These are phyloP conservation scores for Lottia scabra DNA, from an alignment of 2,888 invertebrate species.

Conservation along the genomic window DNA sequence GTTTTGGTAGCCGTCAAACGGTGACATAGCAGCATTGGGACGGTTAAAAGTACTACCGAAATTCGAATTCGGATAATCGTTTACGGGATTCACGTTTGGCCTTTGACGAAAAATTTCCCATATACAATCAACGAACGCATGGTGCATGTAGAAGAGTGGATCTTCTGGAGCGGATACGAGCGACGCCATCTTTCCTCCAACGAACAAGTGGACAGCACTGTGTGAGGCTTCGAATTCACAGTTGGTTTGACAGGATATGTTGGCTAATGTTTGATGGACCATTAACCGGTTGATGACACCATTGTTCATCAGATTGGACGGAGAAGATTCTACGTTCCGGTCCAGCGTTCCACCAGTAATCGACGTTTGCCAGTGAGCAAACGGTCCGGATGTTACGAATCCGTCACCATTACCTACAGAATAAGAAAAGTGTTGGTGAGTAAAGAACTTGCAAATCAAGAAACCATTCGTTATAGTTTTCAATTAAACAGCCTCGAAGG, in stretches of 20 bases:
- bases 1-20: background rate
- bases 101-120: background rate
- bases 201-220: background rate
- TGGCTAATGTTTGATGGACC: background rate
- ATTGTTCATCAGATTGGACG: background rate
- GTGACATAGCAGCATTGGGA: background rate
- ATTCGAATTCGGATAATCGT: background rate
- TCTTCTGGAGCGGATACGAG: background rate
- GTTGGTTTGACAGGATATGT: background rate
- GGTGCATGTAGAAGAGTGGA: constrained; percentile 2
- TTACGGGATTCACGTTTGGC: background rate
- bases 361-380: background rate
- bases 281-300: background rate
- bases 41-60: background rate
- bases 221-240: background rate
- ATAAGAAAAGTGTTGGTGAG: no score
- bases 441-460: no score
- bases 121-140: background rate
- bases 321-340: background rate
- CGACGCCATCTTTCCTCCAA: background rate
- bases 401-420: background rate
- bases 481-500: no score
- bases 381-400: background rate
- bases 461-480: no score
- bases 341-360: background rate